phyloP scores from a whole-genome alignment of 2,797 vertebrate species.

The Martes flavigula region DNA sequence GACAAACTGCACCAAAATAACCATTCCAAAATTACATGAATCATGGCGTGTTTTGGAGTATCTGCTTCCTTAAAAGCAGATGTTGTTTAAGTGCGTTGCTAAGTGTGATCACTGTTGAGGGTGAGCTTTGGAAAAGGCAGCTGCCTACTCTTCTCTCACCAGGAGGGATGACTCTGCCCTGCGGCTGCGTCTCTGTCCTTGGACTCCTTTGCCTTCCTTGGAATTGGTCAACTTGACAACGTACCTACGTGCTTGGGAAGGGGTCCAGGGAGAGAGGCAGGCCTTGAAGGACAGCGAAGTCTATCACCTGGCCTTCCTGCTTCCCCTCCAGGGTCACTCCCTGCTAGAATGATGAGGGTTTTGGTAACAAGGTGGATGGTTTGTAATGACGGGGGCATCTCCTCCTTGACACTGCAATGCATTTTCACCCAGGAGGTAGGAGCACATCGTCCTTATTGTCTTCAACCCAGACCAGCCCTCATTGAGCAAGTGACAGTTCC shows the following conservation, averaged over 20 bases:
- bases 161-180: background rate
- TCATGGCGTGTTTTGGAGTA: background rate
- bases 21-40: background rate
- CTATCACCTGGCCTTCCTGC: background rate
- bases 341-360: rapidly evolving
- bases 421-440: background rate
- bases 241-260: rapidly evolving
- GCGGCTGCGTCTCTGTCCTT: rapidly evolving
- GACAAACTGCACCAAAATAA: background rate
- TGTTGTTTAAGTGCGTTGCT: background rate
- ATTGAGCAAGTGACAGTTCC: background rate
- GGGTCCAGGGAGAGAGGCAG: background rate
- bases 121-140: background rate
- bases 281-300: rapidly evolving
- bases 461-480: background rate
- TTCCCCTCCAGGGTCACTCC: background rate
- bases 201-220: background rate
- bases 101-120: background rate
- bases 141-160: background rate
- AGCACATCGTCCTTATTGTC: too few species aligned
- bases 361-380: too few species aligned
- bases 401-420: rapidly evolving
- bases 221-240: background rate
- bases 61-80: constrained; percentile 42
- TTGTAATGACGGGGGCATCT: rapidly evolving